These are phyloP conservation scores for Drosophila lowei DNA, from an alignment of 1,140 invertebrate genomes.

Conservation along the genomic window DNA sequence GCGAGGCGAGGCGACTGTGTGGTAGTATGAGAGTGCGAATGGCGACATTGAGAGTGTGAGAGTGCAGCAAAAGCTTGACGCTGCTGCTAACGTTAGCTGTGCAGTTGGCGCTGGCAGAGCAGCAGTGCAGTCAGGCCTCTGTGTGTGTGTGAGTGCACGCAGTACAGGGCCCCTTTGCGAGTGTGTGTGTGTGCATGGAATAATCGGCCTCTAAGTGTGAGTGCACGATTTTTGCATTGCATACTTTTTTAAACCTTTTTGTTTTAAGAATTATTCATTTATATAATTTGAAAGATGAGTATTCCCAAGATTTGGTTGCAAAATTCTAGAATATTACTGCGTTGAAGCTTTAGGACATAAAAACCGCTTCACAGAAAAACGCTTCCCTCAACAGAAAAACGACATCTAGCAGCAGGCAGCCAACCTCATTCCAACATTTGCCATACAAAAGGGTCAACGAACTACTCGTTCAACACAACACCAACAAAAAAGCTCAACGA, in stretches of 20 bases:
- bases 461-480: constrained; percentile 31
- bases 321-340: constrained; percentile 22
- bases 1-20: constrained; percentile 31
- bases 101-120: constrained; percentile 36
- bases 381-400: constrained; percentile 35
- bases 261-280: not conserved
- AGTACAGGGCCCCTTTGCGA: too few species aligned
- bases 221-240: constrained; percentile 51
- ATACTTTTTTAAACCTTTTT: constrained; percentile 54
- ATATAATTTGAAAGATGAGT: constrained; percentile 6
- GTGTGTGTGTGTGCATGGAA: not conserved
- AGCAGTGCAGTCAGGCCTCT: constrained; percentile 26
- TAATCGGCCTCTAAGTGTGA: not conserved
- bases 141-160: constrained; percentile 3
- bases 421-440: constrained; percentile 63
- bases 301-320: constrained; percentile 5
- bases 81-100: constrained; percentile 21
- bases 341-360: too few species aligned
- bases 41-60: constrained; percentile 16
- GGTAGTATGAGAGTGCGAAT: constrained; percentile 10
- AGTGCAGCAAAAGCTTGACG: constrained; percentile 21
- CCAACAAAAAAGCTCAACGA: constrained; percentile 61
- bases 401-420: constrained; percentile 4
- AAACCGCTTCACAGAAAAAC: constrained; percentile 13
- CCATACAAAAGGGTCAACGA: constrained; percentile 67